Evolutionary conservation across 2,113 vertebrate genomes (phyloP).

Genomic region (Strix aluco): DNA sequence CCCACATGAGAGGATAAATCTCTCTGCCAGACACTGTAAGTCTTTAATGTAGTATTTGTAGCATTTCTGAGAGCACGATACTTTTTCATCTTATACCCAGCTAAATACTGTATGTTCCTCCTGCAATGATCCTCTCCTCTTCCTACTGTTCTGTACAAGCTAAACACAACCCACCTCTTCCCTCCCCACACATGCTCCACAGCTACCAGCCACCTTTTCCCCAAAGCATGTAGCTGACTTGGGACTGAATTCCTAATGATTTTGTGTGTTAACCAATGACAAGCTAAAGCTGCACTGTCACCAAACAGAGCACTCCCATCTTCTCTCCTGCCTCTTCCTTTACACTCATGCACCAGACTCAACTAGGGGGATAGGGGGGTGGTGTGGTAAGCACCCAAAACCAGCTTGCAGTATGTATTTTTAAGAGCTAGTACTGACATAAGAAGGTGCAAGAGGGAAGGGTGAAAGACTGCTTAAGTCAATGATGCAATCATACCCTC

Average conservation of each 20-base stretch:
- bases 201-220: neutral
- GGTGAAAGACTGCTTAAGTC: neutral
- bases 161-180: neutral
- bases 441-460: neutral
- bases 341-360: neutral
- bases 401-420: neutral
- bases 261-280: neutral
- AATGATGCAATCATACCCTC: neutral
- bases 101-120: neutral
- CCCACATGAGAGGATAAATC: neutral
- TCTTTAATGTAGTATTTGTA: neutral
- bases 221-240: neutral
- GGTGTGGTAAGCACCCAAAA: neutral
- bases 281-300: neutral
- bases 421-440: neutral
- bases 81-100: neutral
- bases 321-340: neutral
- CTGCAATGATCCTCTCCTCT: neutral
- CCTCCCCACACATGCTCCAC: neutral
- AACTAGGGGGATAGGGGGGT: accelerated
- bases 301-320: neutral
- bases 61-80: neutral
- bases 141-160: neutral
- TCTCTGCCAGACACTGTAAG: neutral
- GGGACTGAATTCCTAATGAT: neutral